Base-by-base conservation (phyloP, 2,888 invertebrate genomes). In the Calephelis perditalis region DNA sequence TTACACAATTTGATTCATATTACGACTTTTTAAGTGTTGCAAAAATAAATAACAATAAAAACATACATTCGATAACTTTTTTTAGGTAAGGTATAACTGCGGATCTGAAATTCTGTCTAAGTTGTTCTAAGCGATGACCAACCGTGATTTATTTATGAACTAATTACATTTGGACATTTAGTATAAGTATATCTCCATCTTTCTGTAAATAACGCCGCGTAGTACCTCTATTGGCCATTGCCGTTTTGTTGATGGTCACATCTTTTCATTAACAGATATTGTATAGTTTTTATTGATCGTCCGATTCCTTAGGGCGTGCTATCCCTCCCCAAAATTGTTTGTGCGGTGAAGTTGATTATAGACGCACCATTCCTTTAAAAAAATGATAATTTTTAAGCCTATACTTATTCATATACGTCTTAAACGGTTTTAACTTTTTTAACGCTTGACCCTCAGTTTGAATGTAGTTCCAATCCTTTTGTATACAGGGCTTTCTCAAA, bases 221-320 rank as follows among this genome's bases (percentile, higher is more conserved):
- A 46, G 12, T 49, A 49, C 47, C 49, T 49, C 7, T 49, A 49
- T 49, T 49, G 49, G 49, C 49, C 49, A 49, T 49, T 49, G 49
- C 26, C 49, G 8, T 49, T 49, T 49, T 26, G 49, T 49, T 49
- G 15, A 49, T 49, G 49, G 26, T 26, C 47, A 47, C 5, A 37
- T 37, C 37, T 15, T 47, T 47, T 47, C 15, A 7, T 49, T 49
- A 49, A 9, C 0, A 26, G 26, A 26, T 9, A 26, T 26, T 49
- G 26, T 15, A 26, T 26, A 49, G 49, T 26, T 49, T 26, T 47
- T 47, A 12, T 47, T 47, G 47, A 47, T 47, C 47, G n/a, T 12
- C 47, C 12, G 47, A 47, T 47, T 47, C 47, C 7, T 12, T 12
- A 15, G 47, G 12, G 47, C 45, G 7, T n/a, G 45, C 9, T 4